These are phyloP conservation scores for Furcifer pardalis DNA, from an alignment of 2,797 vertebrate species.

Conservation along the genomic window DNA sequence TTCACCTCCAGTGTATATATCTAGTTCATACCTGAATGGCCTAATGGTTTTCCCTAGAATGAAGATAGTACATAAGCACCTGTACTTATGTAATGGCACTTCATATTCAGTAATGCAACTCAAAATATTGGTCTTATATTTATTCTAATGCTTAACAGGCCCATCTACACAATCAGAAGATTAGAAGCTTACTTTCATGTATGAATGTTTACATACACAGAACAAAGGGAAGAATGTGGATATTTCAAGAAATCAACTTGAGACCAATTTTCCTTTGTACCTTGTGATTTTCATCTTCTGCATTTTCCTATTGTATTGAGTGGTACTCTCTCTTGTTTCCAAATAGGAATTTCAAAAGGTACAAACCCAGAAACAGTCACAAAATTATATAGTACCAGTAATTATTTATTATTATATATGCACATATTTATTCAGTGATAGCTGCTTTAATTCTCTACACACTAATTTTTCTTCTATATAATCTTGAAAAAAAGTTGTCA, in stretches of 20 bases:
- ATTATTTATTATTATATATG: not conserved
- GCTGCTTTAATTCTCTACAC: not conserved
- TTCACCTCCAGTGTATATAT: no score
- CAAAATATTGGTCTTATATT: not conserved
- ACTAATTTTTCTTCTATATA: constrained; percentile 11
- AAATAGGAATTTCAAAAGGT: not conserved
- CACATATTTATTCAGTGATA: not conserved
- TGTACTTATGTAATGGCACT: no score
- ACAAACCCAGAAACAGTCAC: not conserved
- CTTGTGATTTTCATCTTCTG: not conserved
- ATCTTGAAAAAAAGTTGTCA: not conserved
- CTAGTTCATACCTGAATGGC: no score
- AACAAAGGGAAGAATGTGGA: not conserved
- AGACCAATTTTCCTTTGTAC: not conserved
- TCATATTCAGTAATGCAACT: no score
- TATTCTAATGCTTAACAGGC: not conserved
- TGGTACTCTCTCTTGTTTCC: not conserved
- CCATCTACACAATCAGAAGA: not conserved
- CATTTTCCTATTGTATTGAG: not conserved
- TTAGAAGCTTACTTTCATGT: not conserved
- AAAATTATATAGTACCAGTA: not conserved
- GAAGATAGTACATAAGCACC: no score
- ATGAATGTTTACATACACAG: not conserved
- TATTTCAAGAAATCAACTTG: not conserved
- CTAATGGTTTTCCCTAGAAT: no score